These are phyloP conservation scores for Pentalonia nigronervosa DNA, from an alignment of 1,140 invertebrate genomes.

Conservation along the genomic window DNA sequence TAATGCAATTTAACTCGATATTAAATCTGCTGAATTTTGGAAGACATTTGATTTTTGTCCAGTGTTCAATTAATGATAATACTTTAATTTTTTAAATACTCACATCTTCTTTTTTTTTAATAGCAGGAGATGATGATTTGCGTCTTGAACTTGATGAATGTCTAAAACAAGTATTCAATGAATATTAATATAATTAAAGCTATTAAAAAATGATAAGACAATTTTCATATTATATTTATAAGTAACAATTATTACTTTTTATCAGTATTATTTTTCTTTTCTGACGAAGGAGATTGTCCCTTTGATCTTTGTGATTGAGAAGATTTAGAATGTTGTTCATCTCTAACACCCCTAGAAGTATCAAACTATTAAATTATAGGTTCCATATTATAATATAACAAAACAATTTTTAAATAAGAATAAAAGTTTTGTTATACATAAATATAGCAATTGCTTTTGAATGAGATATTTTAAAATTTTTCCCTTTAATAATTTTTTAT, in stretches of 20 bases:
- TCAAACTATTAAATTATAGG: neutral
- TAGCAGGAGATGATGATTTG: constrained; percentile 51
- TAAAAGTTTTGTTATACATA: too few relatives aligned
- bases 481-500: too few relatives aligned
- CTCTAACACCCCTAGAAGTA: constrained; percentile 29
- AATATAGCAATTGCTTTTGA: too few relatives aligned
- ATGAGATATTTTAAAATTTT: too few relatives aligned
- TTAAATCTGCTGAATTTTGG: too few relatives aligned
- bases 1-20: too few relatives aligned
- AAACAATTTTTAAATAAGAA: too few relatives aligned
- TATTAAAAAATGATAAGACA: neutral
- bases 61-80: too few relatives aligned
- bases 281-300: constrained; percentile 34
- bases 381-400: too few relatives aligned
- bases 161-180: neutral
- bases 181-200: neutral
- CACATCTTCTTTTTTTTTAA: constrained; percentile 57
- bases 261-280: constrained; percentile 35
- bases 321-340: constrained; percentile 40
- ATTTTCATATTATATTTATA: neutral
- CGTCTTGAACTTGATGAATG: constrained; percentile 39
- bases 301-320: constrained; percentile 6
- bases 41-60: too few relatives aligned
- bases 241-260: constrained; percentile 41
- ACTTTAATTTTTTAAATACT: neutral